Evolutionary conservation across 2,113 vertebrate species (phyloP), one percentile per base, ranked within the genome.

Genomic region (Sisor rabdophorus): DNA sequence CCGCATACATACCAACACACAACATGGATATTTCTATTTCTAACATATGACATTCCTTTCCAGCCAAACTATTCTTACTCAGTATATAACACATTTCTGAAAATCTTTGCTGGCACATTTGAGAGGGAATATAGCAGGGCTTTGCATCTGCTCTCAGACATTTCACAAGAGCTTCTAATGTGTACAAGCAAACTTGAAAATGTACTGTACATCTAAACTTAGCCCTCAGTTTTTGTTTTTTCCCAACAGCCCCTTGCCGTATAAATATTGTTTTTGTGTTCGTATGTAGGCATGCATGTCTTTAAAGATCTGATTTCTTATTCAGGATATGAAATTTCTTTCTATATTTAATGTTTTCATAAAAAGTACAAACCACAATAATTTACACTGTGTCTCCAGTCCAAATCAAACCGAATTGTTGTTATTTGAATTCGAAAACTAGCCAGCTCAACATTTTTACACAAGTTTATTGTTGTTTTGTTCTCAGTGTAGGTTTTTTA

Each of bases 1-100:
- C 59, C 63, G 24, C 16, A 58, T 30, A 40, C 73, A 75, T 40
- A 64, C 47, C 32, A 30, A 55, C 28, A 71, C 64, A 48, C 60
- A 22, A 24, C 68, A 55, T 28, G 78, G 80, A 84, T 79, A 81
- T 75, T 84, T 90, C 90, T 91, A 90, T 92, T 92, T 91, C 89
- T 91, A 88, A 92, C 89, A 86, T 90, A 89, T 83, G 84, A 91
- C 89, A 93, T 93, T 92, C 91, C 89, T 89, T 89, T 85, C 53
- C 85, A 80, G 73, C 83, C 77, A 90, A 82, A 86, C 89, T 90
- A 88, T 91, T 93, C 90, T 91, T 90, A 86, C 91, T 88, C 88
- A 59, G 86, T 89, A 87, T 90, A 91, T 91, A 91, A 91, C 89
- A 91, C 88, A 90, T 92, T 89, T 91, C 88, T 88, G 86, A 81